These are phyloP conservation scores for Anthonomus grandis DNA, from an alignment of 1,140 invertebrate genomes.

Conservation along the genomic window DNA sequence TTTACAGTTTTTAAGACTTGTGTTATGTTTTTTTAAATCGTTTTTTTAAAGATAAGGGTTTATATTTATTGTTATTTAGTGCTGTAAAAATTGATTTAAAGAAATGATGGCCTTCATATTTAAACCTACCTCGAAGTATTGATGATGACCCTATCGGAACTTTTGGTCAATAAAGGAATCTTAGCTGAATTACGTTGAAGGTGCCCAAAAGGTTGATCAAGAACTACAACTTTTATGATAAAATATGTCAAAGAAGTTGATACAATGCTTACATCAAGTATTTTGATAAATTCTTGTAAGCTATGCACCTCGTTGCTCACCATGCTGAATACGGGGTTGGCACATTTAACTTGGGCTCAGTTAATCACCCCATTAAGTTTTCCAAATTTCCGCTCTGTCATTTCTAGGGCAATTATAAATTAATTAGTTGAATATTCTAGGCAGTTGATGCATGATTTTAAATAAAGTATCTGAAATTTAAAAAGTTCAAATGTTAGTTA, in stretches of 20 bases:
- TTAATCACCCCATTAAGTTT: constrained; percentile 25
- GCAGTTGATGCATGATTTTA: no score
- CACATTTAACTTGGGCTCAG: constrained; percentile 7
- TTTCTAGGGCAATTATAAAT: constrained; percentile 16
- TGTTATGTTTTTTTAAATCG: no score
- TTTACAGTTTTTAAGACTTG: no score
- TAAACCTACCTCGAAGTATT: constrained; percentile 17
- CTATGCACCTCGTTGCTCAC: constrained; percentile 9
- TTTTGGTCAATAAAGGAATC: constrained; percentile 11
- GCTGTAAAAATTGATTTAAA: background rate
- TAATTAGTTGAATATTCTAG: no score
- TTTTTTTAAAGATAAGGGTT: no score
- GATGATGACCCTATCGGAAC: constrained; percentile 14
- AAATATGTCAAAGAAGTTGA: background rate
- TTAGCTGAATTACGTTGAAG: constrained; percentile 13
- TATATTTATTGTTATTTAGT: no score
- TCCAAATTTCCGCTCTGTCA: constrained; percentile 15
- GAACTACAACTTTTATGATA: background rate
- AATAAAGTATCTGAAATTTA: no score
- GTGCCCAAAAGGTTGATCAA: constrained; percentile 19
- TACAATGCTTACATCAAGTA: constrained; percentile 10
- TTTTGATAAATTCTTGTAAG: constrained; percentile 14
- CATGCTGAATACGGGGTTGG: background rate
- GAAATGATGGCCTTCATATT: background rate
- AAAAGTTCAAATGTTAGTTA: no score